These are phyloP conservation scores for Acronicta aceris DNA, from an alignment of 2,888 invertebrate species.

Conservation along the genomic window DNA sequence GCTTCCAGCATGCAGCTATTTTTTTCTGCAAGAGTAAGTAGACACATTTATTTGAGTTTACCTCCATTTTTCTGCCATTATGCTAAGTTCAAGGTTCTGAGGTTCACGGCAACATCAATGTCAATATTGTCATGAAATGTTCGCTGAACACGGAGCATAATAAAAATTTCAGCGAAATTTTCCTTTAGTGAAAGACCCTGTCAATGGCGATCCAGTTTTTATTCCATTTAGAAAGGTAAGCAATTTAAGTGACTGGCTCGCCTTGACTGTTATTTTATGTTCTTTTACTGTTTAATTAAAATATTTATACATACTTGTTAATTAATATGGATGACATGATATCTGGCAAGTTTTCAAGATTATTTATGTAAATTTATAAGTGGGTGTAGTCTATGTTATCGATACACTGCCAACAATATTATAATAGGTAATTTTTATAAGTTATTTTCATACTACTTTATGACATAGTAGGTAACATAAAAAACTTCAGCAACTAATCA, in stretches of 20 bases:
- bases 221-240: conserved; percentile 20
- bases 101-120: conserved; percentile 43
- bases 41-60: too few species aligned
- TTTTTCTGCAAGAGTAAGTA: too few species aligned
- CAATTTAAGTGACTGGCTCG: conserved; percentile 14
- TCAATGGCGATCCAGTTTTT: conserved; percentile 23
- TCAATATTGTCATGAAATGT: conserved; percentile 33
- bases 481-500: too few species aligned
- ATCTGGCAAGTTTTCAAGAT: conserved; percentile 4
- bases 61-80: too few species aligned
- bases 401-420: too few species aligned
- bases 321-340: conserved; percentile 26
- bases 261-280: conserved; percentile 43
- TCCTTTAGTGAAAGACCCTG: conserved; percentile 23
- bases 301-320: background rate
- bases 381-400: too few species aligned
- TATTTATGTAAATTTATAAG: background rate
- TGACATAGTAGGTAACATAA: too few species aligned
- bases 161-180: conserved; percentile 28
- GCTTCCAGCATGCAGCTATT: too few species aligned
- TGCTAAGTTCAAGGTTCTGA: conserved; percentile 34
- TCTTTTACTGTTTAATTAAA: conserved; percentile 4
- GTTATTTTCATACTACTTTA: too few species aligned
- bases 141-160: conserved; percentile 33
- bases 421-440: too few species aligned